Conservation (phyloP, 2,888 invertebrate species). For the Plebejus melissa region DNA sequence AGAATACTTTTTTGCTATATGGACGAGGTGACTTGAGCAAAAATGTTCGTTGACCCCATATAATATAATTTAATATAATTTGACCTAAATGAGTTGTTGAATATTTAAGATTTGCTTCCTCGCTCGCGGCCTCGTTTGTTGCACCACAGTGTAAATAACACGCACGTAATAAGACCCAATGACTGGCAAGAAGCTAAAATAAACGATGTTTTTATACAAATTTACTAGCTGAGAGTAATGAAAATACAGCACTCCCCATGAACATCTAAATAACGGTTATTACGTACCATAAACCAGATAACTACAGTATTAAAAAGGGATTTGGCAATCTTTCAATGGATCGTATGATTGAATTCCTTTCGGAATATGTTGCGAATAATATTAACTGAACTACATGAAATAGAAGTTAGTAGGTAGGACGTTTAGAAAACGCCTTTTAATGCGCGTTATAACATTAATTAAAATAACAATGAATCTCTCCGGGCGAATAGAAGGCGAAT, state of each 20-base stretch:
- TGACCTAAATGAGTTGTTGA: too few species aligned
- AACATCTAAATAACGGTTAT: conserved; percentile 16
- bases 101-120: too few species aligned
- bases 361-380: background rate
- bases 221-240: background rate
- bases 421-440: background rate
- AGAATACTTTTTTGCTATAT: too few species aligned
- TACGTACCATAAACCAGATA: conserved; percentile 22
- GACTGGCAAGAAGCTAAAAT: background rate
- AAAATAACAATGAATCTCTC: too few species aligned
- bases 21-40: too few species aligned
- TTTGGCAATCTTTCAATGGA: conserved; percentile 22
- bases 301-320: conserved; percentile 5
- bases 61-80: too few species aligned
- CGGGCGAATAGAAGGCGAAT: too few species aligned
- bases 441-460: background rate
- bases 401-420: background rate
- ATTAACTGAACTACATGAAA: conserved; percentile 1
- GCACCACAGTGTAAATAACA: too few species aligned
- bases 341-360: conserved; percentile 17
- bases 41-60: too few species aligned
- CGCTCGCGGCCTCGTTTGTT: too few species aligned
- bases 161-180: too few species aligned
- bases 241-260: background rate
- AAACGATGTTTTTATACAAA: background rate